Conservation (phyloP, 2,797 vertebrate species). For the Neomorphus geoffroyi region DNA sequence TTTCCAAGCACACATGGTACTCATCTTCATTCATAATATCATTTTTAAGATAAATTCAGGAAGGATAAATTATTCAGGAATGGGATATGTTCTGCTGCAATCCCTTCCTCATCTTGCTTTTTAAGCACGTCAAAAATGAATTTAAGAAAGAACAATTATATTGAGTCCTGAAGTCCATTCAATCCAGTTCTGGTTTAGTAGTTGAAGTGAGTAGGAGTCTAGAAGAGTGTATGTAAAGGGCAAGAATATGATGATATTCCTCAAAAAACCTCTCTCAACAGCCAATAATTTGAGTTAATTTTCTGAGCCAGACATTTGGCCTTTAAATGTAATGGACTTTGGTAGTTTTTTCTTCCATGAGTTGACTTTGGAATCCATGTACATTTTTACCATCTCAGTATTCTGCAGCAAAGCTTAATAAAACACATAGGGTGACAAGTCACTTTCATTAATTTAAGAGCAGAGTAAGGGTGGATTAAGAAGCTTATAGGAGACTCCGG, state of each 20-base stretch:
- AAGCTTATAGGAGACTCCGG: background rate
- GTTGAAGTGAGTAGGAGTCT: background rate
- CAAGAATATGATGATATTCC: background rate
- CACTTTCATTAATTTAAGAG: background rate
- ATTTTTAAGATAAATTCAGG: background rate
- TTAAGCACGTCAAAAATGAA: background rate
- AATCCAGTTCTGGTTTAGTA: background rate
- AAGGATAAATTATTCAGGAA: background rate
- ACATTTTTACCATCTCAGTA: background rate
- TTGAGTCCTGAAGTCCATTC: fast-evolving
- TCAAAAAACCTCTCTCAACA: background rate
- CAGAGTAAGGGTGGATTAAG: background rate
- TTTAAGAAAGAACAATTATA: background rate
- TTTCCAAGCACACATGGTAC: background rate
- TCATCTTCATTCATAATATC: background rate
- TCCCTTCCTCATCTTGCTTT: background rate
- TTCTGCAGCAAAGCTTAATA: background rate
- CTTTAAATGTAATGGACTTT: background rate
- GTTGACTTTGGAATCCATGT: background rate
- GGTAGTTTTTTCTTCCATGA: background rate
- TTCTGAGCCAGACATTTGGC: background rate
- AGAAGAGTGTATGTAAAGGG: background rate
- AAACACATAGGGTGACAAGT: background rate
- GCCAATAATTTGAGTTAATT: background rate
- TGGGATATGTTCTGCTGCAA: background rate